phyloP scores from a whole-genome alignment of 64 coral and sea anemone species.

The Astreopora myriophthalma region DNA sequence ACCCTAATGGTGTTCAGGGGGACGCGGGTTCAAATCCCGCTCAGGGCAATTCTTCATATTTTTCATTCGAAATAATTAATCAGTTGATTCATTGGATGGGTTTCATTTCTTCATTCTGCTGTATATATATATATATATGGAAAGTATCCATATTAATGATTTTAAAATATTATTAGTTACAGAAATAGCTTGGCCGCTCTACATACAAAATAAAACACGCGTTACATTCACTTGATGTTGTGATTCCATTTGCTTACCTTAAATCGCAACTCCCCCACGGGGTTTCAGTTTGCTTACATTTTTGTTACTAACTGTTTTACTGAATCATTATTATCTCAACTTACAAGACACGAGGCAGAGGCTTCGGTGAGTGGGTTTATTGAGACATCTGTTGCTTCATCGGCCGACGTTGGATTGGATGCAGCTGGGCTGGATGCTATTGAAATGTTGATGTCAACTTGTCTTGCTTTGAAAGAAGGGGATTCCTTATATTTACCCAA shows the following conservation, averaged over 20 bases:
- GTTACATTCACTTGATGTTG: background rate
- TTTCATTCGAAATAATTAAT: too few relatives aligned
- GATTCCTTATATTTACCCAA: background rate
- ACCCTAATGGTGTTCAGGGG: too few relatives aligned
- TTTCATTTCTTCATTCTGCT: too few relatives aligned
- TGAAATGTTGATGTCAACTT: background rate
- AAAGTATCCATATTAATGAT: background rate
- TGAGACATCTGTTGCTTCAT: background rate
- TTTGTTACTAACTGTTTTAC: background rate
- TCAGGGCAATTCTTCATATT: too few relatives aligned
- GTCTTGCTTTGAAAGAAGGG: background rate
- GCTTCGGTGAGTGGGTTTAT: background rate
- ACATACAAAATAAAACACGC: background rate
- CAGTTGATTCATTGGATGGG: too few relatives aligned
- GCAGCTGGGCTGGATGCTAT: background rate
- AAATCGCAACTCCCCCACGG: background rate
- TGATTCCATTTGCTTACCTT: background rate
- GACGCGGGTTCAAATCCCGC: too few relatives aligned
- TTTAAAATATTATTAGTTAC: background rate
- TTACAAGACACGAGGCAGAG: background rate
- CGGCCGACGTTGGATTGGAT: background rate
- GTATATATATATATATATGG: too few relatives aligned
- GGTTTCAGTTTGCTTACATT: background rate
- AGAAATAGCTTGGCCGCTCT: background rate
- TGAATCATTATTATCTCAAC: background rate